These are phyloP conservation scores for Forbesichthys agassizii DNA, from an alignment of 2,113 vertebrate genomes.

Conservation along the genomic window DNA sequence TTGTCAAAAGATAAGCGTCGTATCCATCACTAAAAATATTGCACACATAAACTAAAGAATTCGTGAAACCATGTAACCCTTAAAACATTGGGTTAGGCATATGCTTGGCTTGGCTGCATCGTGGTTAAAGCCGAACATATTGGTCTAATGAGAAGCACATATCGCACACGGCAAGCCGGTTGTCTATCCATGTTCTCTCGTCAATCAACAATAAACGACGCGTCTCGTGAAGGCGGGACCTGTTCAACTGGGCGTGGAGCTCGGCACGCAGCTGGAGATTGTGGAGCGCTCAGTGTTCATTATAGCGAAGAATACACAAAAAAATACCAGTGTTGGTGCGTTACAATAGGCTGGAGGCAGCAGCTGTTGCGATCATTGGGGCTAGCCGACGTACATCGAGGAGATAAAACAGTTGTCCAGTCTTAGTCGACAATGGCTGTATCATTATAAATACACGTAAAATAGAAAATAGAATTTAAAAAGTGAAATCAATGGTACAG, in stretches of 20 bases:
- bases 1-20: neutral
- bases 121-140: no score
- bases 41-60: neutral
- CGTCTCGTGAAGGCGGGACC: conserved; percentile 55
- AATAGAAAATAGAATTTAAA: conserved; percentile 53
- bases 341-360: conserved; percentile 56
- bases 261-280: conserved; percentile 70
- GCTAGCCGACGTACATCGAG: conserved; percentile 29
- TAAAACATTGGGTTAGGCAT: no score
- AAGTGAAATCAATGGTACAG: conserved; percentile 91
- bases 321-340: neutral
- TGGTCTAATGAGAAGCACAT: no score
- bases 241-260: conserved; percentile 64
- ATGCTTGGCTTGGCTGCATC: no score
- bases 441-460: conserved; percentile 50
- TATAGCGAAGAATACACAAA: neutral
- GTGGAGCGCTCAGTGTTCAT: conserved; percentile 19
- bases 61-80: no score
- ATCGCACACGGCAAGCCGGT: neutral
- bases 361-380: conserved; percentile 67
- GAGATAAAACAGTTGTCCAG: conserved; percentile 27
- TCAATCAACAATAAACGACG: conserved; percentile 41
- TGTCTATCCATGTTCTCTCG: conserved; percentile 30
- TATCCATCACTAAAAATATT: neutral
- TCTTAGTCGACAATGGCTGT: conserved; percentile 55